Conservation (phyloP, 2,797 vertebrate genomes). For the Chromobotia macracanthus region DNA sequence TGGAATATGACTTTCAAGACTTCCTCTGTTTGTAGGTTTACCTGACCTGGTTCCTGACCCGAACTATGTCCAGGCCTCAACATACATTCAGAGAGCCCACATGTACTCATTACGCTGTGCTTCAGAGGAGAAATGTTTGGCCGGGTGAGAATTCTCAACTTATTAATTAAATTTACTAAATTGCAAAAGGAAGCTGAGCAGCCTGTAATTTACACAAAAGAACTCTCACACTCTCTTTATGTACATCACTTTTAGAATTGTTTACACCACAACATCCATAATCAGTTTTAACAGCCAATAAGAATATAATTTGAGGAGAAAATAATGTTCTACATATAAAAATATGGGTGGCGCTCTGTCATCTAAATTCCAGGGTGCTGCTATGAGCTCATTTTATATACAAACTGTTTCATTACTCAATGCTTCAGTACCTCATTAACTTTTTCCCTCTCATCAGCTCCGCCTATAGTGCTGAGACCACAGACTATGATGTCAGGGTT, state of each 20-base stretch:
- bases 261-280: constrained; percentile 8
- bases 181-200: neutral
- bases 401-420: constrained; percentile 34
- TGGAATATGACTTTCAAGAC: too few species aligned
- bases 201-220: neutral
- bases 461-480: constrained; percentile 84
- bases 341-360: constrained; percentile 11
- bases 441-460: constrained; percentile 77
- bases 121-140: constrained; percentile 92
- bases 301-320: constrained; percentile 14
- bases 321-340: neutral
- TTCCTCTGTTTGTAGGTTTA: constrained; percentile 78
- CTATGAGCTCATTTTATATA: constrained; percentile 26
- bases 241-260: neutral
- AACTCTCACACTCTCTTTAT: constrained; percentile 1
- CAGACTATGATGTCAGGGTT: constrained; percentile 90
- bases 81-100: constrained; percentile 92
- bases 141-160: constrained; percentile 80
- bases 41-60: constrained; percentile 94
- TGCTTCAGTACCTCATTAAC: constrained; percentile 54
- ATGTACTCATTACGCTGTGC: constrained; percentile 96
- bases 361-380: constrained; percentile 1
- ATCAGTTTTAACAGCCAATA: neutral
- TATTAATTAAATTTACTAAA: neutral
- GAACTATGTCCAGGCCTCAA: constrained; percentile 94